These are phyloP conservation scores for Autographa pulchrina DNA, from an alignment of 2,888 invertebrate genomes.

Conservation along the genomic window DNA sequence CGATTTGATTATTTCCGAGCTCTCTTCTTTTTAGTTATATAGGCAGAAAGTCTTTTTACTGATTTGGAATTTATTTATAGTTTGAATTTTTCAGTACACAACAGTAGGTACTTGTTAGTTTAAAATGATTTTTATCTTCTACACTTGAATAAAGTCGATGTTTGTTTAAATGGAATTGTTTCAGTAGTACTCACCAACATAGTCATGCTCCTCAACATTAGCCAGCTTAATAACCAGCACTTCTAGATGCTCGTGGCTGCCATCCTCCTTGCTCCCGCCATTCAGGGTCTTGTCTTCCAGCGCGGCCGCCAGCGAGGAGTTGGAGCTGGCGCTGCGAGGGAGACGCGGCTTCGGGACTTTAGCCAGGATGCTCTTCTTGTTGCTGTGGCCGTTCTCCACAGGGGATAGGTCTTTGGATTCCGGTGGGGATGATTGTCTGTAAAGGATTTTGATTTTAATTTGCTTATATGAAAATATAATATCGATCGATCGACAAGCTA, in stretches of 20 bases:
- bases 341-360: constrained; percentile 80
- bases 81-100: too few species aligned
- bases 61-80: too few species aligned
- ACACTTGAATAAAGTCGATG: too few species aligned
- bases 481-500: too few species aligned
- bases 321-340: constrained; percentile 76
- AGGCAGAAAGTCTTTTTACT: too few species aligned
- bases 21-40: too few species aligned
- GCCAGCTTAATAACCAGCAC: constrained; percentile 84
- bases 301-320: constrained; percentile 65
- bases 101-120: too few species aligned
- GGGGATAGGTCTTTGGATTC: constrained; percentile 74
- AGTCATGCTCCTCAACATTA: constrained; percentile 80
- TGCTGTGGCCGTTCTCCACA: constrained; percentile 73
- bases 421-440: constrained; percentile 70
- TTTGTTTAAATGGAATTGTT: too few species aligned
- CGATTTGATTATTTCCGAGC: too few species aligned
- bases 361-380: constrained; percentile 77
- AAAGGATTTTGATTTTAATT: not conserved
- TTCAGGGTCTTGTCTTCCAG: constrained; percentile 69
- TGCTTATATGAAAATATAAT: not conserved
- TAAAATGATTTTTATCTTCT: too few species aligned
- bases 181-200: constrained; percentile 77
- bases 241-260: constrained; percentile 71
- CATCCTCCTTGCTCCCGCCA: constrained; percentile 65